A percentile compares a stretch with the other conserved stretches of the same genome.
Conservation (phyloP, 2,888 invertebrate genomes). For the Anoplius nigerrimus region DNA sequence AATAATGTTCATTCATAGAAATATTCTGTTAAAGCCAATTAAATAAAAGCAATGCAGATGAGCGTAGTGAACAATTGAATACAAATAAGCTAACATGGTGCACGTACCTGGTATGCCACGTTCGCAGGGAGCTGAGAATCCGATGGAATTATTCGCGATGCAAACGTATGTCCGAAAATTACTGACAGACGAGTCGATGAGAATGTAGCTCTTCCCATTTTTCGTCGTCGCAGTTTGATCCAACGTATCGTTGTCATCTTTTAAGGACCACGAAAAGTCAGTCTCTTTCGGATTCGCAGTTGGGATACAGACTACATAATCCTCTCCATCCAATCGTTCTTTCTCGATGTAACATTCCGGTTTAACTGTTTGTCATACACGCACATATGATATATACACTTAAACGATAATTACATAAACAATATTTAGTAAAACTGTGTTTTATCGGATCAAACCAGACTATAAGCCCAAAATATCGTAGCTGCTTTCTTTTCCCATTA, state of each 20-base stretch:
- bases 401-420: no score
- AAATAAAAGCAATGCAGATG: no score
- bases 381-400: slow-evolving; percentile 2
- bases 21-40: no score
- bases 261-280: slow-evolving; percentile 89
- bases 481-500: no score
- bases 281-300: slow-evolving; percentile 87
- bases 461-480: no score
- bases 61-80: no score
- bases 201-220: slow-evolving; percentile 79
- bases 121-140: slow-evolving; percentile 78
- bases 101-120: slow-evolving; percentile 77
- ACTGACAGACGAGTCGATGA: slow-evolving; percentile 79
- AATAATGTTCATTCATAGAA: no score
- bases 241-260: slow-evolving; percentile 88
- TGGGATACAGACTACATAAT: slow-evolving; percentile 88
- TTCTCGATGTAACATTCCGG: slow-evolving; percentile 90
- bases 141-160: slow-evolving; percentile 89
- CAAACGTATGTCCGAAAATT: slow-evolving; percentile 88
- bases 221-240: slow-evolving; percentile 79
- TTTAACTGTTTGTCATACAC: slow-evolving; percentile 84
- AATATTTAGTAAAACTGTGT: no score
- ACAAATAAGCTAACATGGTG: no score
- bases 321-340: slow-evolving; percentile 83
- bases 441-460: no score